Base-by-base conservation (phyloP, 2,888 invertebrate genomes). In the Pseudococcus jackbeardsleyi region DNA sequence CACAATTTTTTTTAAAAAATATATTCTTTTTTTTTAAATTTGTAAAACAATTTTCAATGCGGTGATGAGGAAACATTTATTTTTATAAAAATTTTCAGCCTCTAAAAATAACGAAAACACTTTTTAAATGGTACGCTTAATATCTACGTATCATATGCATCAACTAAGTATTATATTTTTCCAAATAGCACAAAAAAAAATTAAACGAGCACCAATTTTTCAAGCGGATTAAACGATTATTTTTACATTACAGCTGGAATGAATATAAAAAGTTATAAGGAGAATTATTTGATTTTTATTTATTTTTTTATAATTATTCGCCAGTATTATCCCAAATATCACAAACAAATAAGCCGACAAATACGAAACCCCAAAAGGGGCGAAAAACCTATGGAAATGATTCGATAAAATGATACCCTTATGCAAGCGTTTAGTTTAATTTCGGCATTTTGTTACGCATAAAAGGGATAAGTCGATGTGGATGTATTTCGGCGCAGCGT, bases 391-490 rank as follows among this genome's bases (percentile, higher is more conserved):
- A 1, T 64, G 5, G 19, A 68, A 72, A 72, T 72, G 17, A 33
- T 33, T 33, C 33, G 33, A 72, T 72, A 33, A 72, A 15, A 72
- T 72, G 12, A 72, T 33, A 72, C 17, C n/a, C 1, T 17, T 46
- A 6, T 22, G 6, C 48, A 48, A 84, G 12, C 15, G 22, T 84
- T 84, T 19, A 50, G 50, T 50, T 54, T 22, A 84, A 46, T 50
- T 84, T 84, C 11, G 22, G 15, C 54, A 2, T 39, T 54, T 85
- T 85, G 26, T 85, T 12, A 46, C 1, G 2, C 85, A 39, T 54
- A 59, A 26, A 82, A 82, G 79, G 79, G 79, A 82, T 19, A 19
- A 82, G 46, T 82, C 12, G 42, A 82, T 82, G 19, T 82, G 22
- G 22, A 64, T 59, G 59, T 59, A 59, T 46, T 46, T 46, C 19